phyloP scores from a whole-genome alignment of 1,140 invertebrate genomes.

The Bradysia coprophila region DNA sequence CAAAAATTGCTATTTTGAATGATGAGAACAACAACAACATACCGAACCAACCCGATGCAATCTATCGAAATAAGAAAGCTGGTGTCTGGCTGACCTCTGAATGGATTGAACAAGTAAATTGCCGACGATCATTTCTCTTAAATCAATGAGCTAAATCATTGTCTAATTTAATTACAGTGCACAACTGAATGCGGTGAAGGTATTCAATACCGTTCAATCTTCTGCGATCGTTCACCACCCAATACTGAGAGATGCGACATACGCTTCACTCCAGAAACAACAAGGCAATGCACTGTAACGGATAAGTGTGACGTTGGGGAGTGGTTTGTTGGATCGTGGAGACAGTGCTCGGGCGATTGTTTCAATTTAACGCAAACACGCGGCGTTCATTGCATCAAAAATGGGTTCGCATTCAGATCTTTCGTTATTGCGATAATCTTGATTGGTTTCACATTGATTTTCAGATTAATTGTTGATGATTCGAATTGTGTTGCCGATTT shows the following conservation, averaged over 20 bases:
- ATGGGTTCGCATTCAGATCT: no score
- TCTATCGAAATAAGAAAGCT: slow-evolving; percentile 8
- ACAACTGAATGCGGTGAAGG: slow-evolving; percentile 15
- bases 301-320: slow-evolving; percentile 34
- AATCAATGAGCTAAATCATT: no score
- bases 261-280: slow-evolving; percentile 33
- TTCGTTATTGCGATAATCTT: no score
- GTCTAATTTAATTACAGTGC: slow-evolving; percentile 7
- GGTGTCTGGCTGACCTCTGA: slow-evolving; percentile 19
- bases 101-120: slow-evolving; percentile 15
- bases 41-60: no score
- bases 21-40: no score
- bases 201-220: slow-evolving; percentile 19
- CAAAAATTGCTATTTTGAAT: no score
- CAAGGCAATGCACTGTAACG: slow-evolving; percentile 37
- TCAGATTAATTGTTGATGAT: slow-evolving; percentile 18
- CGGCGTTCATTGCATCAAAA: slow-evolving; percentile 25
- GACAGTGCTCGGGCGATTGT: slow-evolving; percentile 27
- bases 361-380: slow-evolving; percentile 26
- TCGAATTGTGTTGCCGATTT: slow-evolving; percentile 22
- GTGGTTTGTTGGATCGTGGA: slow-evolving; percentile 53
- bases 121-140: no score
- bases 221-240: slow-evolving; percentile 22
- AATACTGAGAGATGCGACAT: slow-evolving; percentile 33
- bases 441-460: no score